Conservation (phyloP, 2,888 invertebrate genomes). For the Cerastis rubricosa region DNA sequence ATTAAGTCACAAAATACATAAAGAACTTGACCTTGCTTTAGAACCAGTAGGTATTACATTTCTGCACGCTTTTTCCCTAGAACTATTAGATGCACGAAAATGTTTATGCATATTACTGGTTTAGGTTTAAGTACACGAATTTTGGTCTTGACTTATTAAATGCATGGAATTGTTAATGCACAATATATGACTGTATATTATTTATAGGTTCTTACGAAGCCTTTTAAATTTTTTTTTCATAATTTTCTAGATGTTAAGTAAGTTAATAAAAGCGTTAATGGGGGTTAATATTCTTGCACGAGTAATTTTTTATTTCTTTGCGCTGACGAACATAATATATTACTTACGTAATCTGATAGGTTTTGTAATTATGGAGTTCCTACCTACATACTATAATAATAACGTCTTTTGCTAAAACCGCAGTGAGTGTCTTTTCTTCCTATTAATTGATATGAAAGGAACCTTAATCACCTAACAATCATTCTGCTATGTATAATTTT, state of each 20-base stretch:
- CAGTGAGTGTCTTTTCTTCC: too few species aligned
- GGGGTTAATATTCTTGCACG: conserved; percentile 9
- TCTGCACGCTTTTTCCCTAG: conserved; percentile 32
- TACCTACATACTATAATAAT: too few species aligned
- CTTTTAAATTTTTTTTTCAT: not conserved
- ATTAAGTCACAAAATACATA: conserved; percentile 33
- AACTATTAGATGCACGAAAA: conserved; percentile 21
- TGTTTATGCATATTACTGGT: not conserved
- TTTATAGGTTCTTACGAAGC: not conserved
- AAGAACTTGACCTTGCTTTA: conserved; percentile 14
- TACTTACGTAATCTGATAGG: not conserved
- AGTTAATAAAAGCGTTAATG: not conserved
- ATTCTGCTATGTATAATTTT: too few species aligned
- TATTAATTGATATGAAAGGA: too few species aligned
- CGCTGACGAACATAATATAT: too few species aligned
- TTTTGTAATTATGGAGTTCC: not conserved
- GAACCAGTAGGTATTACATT: conserved; percentile 33
- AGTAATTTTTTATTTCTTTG: not conserved
- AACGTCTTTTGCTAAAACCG: too few species aligned
- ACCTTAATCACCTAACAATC: too few species aligned
- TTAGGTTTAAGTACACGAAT: not conserved
- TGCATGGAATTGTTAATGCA: not conserved
- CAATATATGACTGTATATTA: not conserved
- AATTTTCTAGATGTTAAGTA: not conserved
- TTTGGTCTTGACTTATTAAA: not conserved